Percentiles rank a stretch among this genome's conserved stretches.
These are phyloP conservation scores for Pristionchus exspectatus DNA, from an alignment of 2,888 invertebrate species.

Conservation along the genomic window DNA sequence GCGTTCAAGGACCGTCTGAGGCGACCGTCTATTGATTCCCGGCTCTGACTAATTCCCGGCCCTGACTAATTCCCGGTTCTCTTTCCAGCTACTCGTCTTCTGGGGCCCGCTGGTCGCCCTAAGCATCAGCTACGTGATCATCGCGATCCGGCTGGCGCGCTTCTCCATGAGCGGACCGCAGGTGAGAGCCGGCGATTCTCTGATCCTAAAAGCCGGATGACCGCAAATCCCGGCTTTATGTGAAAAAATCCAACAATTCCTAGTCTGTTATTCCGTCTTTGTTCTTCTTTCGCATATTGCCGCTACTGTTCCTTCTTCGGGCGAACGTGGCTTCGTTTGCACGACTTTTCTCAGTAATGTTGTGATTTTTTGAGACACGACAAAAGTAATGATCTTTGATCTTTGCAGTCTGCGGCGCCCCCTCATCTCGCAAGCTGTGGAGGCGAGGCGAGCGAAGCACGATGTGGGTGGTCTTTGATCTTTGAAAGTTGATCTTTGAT, in stretches of 20 bases:
- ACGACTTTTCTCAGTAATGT: neutral
- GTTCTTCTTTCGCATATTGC: neutral
- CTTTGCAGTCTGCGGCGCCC: neutral
- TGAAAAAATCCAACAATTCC: neutral
- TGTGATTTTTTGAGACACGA: neutral
- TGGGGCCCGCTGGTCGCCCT: conserved; percentile 76
- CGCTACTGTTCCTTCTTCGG: neutral
- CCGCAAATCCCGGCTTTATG: neutral
- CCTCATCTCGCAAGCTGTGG: neutral
- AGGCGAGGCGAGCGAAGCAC: neutral
- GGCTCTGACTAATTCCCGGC: neutral
- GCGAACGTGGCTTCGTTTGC: neutral
- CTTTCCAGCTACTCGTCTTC: conserved; percentile 74
- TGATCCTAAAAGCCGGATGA: neutral
- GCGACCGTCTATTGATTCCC: neutral
- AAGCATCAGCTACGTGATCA: conserved; percentile 71
- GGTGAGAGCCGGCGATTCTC: conserved; percentile 26
- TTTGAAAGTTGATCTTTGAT: neutral
- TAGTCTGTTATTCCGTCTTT: neutral
- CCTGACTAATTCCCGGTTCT: neutral
- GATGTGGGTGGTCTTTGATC: neutral
- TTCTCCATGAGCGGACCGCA: conserved; percentile 64
- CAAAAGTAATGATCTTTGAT: neutral
- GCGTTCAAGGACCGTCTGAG: too few species aligned
- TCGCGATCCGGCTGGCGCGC: conserved; percentile 72